Base-by-base conservation (phyloP, 2,888 invertebrate species). In the Ferdinandea cuprea region DNA sequence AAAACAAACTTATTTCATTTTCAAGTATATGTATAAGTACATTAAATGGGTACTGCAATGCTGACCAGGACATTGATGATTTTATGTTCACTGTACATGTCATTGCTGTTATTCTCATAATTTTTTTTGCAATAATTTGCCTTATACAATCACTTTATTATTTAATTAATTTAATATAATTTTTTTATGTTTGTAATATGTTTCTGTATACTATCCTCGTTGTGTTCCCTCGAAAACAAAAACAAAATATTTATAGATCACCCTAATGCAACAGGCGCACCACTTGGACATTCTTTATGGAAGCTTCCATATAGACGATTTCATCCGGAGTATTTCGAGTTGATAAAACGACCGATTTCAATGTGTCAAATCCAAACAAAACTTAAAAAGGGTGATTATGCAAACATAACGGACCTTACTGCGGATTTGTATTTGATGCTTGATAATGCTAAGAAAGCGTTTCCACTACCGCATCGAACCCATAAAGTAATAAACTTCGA, bases 291-390 rank as follows among this genome's bases (percentile, higher is more conserved):
- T 88, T 97, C 98, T 0, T 97, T 99, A 91, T 95, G 96, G 94
- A 96, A 96, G 88, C 92, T 99, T 72, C 99, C 99, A 0, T 97
- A 96, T 6, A 95, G 95, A 50, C 93, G 98, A 72, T 95, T 95
- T 85, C 98, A 99, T 92, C 97, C 99, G 0, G 99, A 99, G 91
- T 99, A 99, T 91, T 99, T 98, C 91, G 96, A 96, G 87, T 97
- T 98, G 89, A 99, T 99, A 61, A 97, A 97, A 89, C 96, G 96
- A 88, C 99, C 99, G 0, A 95, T 99, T 86, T 98, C 99, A 0
- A 92, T 99, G 87, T 94, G 96, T 86, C 98, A 98, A 92, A 98
- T 99, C 79, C 93, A 94, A 86, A 94, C 94, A 72, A 97, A 96
- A 89, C 93, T 97, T n/a, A 93, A 94, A 87, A 94, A 94, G 85